Evolutionary conservation across 2,113 vertebrate genomes (phyloP).

Genomic region (Rhinogobius similis): DNA sequence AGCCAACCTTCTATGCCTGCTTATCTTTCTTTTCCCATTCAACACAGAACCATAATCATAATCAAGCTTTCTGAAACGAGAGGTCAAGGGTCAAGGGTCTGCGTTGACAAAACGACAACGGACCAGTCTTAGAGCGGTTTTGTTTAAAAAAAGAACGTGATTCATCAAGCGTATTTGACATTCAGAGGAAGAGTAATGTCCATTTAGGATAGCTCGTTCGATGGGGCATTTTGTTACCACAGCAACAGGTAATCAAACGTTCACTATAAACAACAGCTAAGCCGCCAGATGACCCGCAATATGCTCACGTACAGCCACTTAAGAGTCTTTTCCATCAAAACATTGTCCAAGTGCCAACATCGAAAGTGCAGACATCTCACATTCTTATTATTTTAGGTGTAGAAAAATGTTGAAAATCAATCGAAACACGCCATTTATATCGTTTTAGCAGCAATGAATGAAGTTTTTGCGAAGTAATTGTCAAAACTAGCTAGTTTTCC

Average conservation of each 20-base stretch:
- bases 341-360: neutral
- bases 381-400: neutral
- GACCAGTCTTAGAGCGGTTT: neutral
- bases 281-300: neutral
- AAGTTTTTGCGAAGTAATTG: neutral
- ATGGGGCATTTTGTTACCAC: conserved; percentile 1
- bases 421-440: neutral
- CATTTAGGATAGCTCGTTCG: neutral
- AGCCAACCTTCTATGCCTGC: too few relatives aligned
- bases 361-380: neutral
- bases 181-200: neutral
- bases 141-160: neutral
- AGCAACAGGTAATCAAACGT: conserved; percentile 3
- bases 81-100: conserved; percentile 1
- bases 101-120: neutral
- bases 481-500: neutral
- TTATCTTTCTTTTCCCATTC: neutral
- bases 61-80: neutral
- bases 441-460: neutral
- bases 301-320: neutral
- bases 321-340: neutral
- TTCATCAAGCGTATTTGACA: conserved; percentile 2
- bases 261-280: neutral
- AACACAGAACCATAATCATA: neutral
- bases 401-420: neutral